Percentiles rank a stretch among this genome's conserved stretches.
These are phyloP conservation scores for Euclidia mi DNA, from an alignment of 2,888 invertebrate species.

Conservation along the genomic window DNA sequence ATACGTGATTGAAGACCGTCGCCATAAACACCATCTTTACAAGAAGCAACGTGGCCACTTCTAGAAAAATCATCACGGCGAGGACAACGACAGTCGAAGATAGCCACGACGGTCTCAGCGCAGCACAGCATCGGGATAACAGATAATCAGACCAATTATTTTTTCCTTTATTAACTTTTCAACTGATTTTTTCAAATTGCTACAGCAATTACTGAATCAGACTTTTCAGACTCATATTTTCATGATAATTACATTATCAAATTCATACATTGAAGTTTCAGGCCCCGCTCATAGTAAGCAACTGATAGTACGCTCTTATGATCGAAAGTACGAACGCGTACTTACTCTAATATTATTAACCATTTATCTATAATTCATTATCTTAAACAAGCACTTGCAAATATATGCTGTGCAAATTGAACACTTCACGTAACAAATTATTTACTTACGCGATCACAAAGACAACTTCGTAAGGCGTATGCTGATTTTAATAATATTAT, in stretches of 20 bases:
- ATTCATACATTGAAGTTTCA: neutral
- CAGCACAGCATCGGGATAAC: too few relatives aligned
- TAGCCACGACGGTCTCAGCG: too few relatives aligned
- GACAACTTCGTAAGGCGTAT: slow-evolving; percentile 32
- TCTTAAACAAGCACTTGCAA: slow-evolving; percentile 81
- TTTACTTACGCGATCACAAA: slow-evolving; percentile 51
- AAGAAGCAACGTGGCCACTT: too few relatives aligned
- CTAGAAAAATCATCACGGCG: too few relatives aligned
- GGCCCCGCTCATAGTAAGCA: neutral
- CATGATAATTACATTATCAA: neutral
- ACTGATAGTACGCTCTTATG: slow-evolving; percentile 18
- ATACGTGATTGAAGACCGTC: too few relatives aligned
- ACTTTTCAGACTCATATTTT: too few relatives aligned
- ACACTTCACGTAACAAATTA: slow-evolving; percentile 68
- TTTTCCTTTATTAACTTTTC: too few relatives aligned
- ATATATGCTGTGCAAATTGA: slow-evolving; percentile 74
- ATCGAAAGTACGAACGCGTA: slow-evolving; percentile 21
- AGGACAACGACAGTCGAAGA: too few relatives aligned
- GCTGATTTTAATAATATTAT: slow-evolving; percentile 21
- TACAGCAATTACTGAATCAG: too few relatives aligned
- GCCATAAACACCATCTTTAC: too few relatives aligned
- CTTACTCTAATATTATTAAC: slow-evolving; percentile 51
- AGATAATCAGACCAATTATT: too few relatives aligned
- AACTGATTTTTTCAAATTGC: too few relatives aligned
- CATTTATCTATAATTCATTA: slow-evolving; percentile 83